Conservation (phyloP, 2,888 invertebrate genomes). For the Mythimna loreyi region DNA sequence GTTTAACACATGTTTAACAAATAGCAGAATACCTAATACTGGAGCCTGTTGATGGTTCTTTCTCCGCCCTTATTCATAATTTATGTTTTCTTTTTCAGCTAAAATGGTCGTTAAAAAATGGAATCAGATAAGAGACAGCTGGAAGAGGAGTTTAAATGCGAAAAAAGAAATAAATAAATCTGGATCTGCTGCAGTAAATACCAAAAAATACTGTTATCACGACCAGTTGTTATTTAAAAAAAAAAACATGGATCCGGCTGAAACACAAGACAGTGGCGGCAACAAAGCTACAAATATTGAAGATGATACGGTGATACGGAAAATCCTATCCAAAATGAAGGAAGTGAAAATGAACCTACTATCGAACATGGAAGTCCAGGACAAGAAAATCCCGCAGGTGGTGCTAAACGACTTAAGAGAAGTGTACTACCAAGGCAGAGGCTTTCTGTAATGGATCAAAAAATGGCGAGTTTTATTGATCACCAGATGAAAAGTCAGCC, state of each 20-base stretch:
- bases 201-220: constrained; percentile 2
- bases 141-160: constrained; percentile 3
- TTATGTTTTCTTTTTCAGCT: constrained; percentile 5
- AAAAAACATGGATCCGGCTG: not conserved
- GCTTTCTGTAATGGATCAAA: constrained; percentile 3
- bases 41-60: constrained; percentile 4
- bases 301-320: constrained; percentile 1
- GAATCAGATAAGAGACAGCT: constrained; percentile 5
- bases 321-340: constrained; percentile 21
- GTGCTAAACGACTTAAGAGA: constrained; percentile 25
- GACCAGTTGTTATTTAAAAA: not conserved
- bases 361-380: constrained; percentile 32
- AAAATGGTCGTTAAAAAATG: constrained; percentile 4
- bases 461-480: constrained; percentile 45
- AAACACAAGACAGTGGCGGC: not conserved
- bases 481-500: constrained; percentile 43
- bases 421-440: constrained; percentile 17
- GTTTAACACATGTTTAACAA: not conserved
- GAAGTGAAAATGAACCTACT: constrained; percentile 16
- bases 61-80: constrained; percentile 3
- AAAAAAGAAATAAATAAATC: constrained; percentile 2
- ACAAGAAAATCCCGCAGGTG: constrained; percentile 41
- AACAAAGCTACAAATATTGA: not conserved
- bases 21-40: constrained; percentile 4
- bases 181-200: constrained; percentile 5